These are phyloP conservation scores for Pterocles gutturalis DNA, from an alignment of 2,113 vertebrate species.

Conservation along the genomic window DNA sequence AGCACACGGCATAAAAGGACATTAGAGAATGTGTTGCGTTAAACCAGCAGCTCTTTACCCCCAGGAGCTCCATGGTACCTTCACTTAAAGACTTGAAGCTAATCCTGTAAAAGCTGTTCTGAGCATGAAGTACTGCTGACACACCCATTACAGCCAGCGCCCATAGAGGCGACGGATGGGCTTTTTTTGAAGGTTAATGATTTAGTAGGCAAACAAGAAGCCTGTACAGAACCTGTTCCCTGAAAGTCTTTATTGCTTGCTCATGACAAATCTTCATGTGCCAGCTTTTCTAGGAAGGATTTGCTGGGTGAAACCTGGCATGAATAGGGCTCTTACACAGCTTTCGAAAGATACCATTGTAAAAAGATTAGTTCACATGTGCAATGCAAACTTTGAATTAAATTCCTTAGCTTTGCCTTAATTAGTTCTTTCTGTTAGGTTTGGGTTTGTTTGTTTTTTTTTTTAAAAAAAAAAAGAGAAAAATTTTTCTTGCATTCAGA, in stretches of 20 bases:
- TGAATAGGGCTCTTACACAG: conserved; percentile 3
- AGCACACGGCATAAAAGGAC: background rate
- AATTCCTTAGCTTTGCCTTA: conserved; percentile 63
- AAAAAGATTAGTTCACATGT: conserved; percentile 64
- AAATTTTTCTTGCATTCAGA: conserved; percentile 3
- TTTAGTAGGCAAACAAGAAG: conserved; percentile 19
- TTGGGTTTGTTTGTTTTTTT: background rate
- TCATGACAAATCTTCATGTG: conserved; percentile 25
- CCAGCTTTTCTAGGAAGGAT: conserved; percentile 27
- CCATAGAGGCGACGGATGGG: background rate
- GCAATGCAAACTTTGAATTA: conserved; percentile 58
- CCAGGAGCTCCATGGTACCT: background rate
- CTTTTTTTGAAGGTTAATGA: background rate
- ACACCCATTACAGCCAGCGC: background rate
- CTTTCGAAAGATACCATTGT: conserved; percentile 37
- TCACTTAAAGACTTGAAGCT: background rate
- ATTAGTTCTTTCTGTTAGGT: conserved; percentile 55
- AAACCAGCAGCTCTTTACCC: conserved; percentile 8
- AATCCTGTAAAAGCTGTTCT: conserved; percentile 20
- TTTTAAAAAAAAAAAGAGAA: background rate
- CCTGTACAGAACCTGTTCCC: conserved; percentile 9
- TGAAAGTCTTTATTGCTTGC: conserved; percentile 39
- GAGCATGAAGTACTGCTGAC: background rate
- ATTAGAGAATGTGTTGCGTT: background rate
- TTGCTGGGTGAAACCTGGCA: conserved; percentile 2